Evolutionary conservation across 23 tunicate genomes (phyloP).

Genomic region (Halocynthia roretzi): DNA sequence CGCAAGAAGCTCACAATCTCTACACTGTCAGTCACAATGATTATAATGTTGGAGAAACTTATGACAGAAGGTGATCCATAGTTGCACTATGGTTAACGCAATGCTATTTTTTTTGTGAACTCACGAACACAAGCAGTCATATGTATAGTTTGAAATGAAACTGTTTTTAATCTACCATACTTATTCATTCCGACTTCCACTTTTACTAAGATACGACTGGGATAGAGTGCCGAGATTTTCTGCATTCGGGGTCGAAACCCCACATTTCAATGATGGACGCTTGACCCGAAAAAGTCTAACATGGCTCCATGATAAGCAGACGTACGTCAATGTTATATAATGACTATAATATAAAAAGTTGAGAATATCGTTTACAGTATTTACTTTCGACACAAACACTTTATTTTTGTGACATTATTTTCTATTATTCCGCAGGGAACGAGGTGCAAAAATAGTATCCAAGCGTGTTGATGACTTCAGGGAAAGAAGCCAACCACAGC

Average conservation of each 20-base stretch:
- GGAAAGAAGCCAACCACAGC: slow-evolving; percentile 71
- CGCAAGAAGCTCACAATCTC: slow-evolving; percentile 45
- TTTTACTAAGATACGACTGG: slow-evolving; percentile 77
- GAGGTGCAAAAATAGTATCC: slow-evolving; percentile 79
- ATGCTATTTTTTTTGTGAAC: neutral
- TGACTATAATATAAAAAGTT: neutral
- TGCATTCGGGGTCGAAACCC: slow-evolving; percentile 75
- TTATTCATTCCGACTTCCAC: neutral
- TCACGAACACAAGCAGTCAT: neutral
- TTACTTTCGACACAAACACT: neutral
- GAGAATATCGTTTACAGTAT: neutral
- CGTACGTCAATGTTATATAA: slow-evolving; percentile 24
- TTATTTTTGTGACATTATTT: too few relatives aligned
- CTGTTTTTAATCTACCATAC: neutral
- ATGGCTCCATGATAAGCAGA: slow-evolving; percentile 67
- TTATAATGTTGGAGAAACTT: slow-evolving; percentile 81
- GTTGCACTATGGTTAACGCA: neutral
- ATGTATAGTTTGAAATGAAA: neutral
- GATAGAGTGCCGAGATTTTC: slow-evolving; percentile 43
- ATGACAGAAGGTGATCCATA: slow-evolving; percentile 62
- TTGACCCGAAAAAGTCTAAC: slow-evolving; percentile 56
- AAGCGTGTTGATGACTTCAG: slow-evolving; percentile 80
- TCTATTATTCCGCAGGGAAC: slow-evolving; percentile 24
- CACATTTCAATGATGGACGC: slow-evolving; percentile 76
- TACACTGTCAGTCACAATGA: slow-evolving; percentile 80